Base-by-base conservation (phyloP, 2,113 vertebrate genomes). In the Alexandromys fortis region DNA sequence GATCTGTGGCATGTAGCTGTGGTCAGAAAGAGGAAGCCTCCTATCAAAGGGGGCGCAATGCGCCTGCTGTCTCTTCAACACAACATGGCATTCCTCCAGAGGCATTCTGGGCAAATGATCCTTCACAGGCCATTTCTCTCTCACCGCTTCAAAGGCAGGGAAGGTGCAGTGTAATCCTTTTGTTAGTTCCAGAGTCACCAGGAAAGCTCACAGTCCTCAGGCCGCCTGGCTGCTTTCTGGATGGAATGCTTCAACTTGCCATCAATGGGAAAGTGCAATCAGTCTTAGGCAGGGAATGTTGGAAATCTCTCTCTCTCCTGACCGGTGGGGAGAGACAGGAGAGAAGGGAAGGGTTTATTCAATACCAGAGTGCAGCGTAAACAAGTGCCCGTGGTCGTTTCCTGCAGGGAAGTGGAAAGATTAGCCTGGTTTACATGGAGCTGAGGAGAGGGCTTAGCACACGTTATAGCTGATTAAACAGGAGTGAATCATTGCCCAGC, bases 391-490 rank as follows among this genome's bases (percentile, higher is more conserved):
- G 61, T 68, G 4, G 1, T 70, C 16, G 0, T 0, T 88, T 97
- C 89, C 94, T 96, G 93, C 77, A 95, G 97, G 92, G 0, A 38
- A 96, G 89, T 97, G 95, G 86, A 96, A 97, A 97, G 72, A 96
- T 97, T 95, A 92, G 87, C 65, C 63, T 85, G 97, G 94, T 97
- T 98, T 97, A 97, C 91, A 86, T 49, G 96, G 89, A 94, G 89
- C 88, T 77, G 90, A 87, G 95, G 81, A 58, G 49, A 70, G 91
- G 45, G 89, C 92, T 96, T 96, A 98, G 10, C 68, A 30, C 79
- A 96, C 65, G 17, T 86, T 93, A 92, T 19, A 76, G 97, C 35
- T 97, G 96, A 91, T 97, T 97, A 95, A 90, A 98, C 91, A 93
- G 92, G 65, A 97, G 86, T 97, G 96, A 94, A 89, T 96, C 11